Base-by-base conservation (phyloP, 1,140 invertebrate species). In the Heliconius nattereri region DNA sequence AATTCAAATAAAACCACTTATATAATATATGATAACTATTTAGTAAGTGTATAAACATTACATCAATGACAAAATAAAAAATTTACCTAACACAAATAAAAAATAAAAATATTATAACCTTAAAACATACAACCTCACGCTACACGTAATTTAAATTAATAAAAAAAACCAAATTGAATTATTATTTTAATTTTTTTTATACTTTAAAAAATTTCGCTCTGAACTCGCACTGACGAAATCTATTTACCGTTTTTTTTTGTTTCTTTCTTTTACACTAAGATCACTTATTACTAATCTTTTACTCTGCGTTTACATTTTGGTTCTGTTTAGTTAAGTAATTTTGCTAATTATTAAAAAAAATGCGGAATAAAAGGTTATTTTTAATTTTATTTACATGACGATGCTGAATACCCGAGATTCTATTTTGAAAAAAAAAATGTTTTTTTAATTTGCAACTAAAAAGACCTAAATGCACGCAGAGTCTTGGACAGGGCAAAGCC, bases 11-110 rank as follows among this genome's bases (percentile, higher is more conserved):
- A 92, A 93, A 93, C 92, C 23, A 92, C 86, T 81, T 85, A 79
- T 89, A 85, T 89, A 92, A 92, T 93, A 93, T 93, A 93, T 92
- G 91, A 92, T 94, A 94, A 94, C 92, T 94, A 94, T 94, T 92
- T 92, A 94, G 90, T 92, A 93, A 90, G 87, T 94, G 91, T 93
- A 92, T 92, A 94, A 92, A 94, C 91, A 90, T 66, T 90, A 92
- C 89, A 92, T 91, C 83, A 86, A 92, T 88, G 90, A 88, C 91
- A 92, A 93, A 91, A 91, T 90, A 91, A 92, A 92, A 91, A 86
- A 92, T 92, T 92, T 92, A 92, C 90, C 89, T 92, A 93, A 91
- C 85, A 90, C 87, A 90, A 89, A 89, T 90, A 91, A 91, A 89
- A 87, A 85, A 84, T 85, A 81, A 86, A 89, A 88, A 88, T 89